Evolutionary conservation across 2,888 invertebrate genomes (phyloP).

Genomic region (Noctua fimbriata): DNA sequence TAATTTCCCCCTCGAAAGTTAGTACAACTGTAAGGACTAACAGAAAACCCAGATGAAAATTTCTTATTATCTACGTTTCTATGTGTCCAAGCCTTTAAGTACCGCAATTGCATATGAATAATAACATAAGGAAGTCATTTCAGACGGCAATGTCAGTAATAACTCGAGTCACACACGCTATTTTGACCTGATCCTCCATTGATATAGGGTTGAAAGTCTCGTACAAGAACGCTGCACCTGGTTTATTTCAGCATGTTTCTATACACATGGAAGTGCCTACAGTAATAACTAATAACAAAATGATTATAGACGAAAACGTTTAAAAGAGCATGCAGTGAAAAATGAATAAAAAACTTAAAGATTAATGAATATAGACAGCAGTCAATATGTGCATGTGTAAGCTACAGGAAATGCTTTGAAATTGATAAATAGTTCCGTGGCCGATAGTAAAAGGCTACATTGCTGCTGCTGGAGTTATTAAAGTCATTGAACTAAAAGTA

Average conservation of each 20-base stretch:
- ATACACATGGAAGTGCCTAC: slow-evolving; percentile 49
- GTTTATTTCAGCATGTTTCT: slow-evolving; percentile 49
- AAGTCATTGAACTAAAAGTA: slow-evolving; percentile 27
- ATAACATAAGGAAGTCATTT: slow-evolving; percentile 60
- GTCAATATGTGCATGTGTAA: background rate
- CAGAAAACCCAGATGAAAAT: slow-evolving; percentile 19
- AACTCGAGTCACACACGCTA: slow-evolving; percentile 25
- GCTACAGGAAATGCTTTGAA: slow-evolving; percentile 14
- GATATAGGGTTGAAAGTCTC: slow-evolving; percentile 52
- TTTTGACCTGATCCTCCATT: slow-evolving; percentile 28
- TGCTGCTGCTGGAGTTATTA: slow-evolving; percentile 9
- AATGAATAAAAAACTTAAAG: background rate
- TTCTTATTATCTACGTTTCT: slow-evolving; percentile 16
- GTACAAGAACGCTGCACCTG: slow-evolving; percentile 30
- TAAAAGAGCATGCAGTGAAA: slow-evolving; percentile 16
- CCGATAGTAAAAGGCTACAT: slow-evolving; percentile 22
- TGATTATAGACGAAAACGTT: slow-evolving; percentile 37
- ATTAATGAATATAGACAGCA: slow-evolving; percentile 7
- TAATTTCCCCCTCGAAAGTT: slow-evolving; percentile 12
- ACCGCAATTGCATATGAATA: slow-evolving; percentile 51
- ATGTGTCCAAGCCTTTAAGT: slow-evolving; percentile 38
- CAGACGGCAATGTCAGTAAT: slow-evolving; percentile 53
- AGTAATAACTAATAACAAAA: slow-evolving; percentile 48
- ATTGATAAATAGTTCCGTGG: slow-evolving; percentile 25
- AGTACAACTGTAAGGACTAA: background rate